phyloP scores from a whole-genome alignment of 2,888 invertebrate species.

The Metellina segmentata region DNA sequence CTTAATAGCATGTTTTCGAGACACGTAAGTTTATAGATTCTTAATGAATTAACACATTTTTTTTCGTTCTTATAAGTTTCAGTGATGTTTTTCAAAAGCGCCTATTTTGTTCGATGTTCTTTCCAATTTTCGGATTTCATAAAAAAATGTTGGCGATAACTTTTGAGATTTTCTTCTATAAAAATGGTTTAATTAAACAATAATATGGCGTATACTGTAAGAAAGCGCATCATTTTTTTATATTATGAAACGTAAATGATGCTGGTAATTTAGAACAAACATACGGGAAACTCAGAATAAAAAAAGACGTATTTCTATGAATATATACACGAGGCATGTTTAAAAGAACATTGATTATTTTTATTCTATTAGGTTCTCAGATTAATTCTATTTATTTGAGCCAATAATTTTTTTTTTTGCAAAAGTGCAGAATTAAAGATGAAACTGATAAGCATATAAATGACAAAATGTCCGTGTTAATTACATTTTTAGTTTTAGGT shows the following conservation, averaged over 20 bases:
- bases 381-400: not conserved
- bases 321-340: not conserved
- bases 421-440: too few relatives aligned
- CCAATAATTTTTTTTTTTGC: too few relatives aligned
- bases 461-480: too few relatives aligned
- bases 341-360: not conserved
- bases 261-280: not conserved
- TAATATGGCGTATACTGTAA: not conserved
- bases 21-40: constrained; percentile 30
- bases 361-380: not conserved
- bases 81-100: not conserved
- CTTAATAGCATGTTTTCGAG: not conserved
- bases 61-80: not conserved
- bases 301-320: not conserved
- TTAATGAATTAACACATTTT: constrained; percentile 55
- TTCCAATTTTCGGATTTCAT: not conserved
- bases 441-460: too few relatives aligned
- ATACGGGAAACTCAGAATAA: not conserved
- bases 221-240: not conserved
- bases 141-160: not conserved
- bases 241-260: not conserved
- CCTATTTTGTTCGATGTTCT: not conserved
- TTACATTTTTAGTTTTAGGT: too few relatives aligned
- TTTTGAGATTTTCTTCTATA: not conserved
- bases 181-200: not conserved